These are phyloP conservation scores for Cherax destructor DNA, from an alignment of 1,140 invertebrate species.

Conservation along the genomic window DNA sequence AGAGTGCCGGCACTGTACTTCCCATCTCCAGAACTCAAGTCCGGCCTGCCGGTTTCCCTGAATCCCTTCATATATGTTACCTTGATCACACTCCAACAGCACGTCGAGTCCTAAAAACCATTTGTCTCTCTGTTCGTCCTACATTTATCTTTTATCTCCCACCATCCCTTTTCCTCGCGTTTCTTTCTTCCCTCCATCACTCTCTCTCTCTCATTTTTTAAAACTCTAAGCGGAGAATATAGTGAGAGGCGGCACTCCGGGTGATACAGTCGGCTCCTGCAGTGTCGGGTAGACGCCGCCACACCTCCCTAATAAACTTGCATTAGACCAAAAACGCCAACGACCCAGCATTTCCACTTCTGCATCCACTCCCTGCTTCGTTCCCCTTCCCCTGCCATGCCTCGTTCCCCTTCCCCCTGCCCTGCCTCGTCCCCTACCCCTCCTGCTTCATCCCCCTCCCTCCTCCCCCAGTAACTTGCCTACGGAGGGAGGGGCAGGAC, in stretches of 20 bases:
- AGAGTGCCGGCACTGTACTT: too few species aligned
- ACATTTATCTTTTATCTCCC: not conserved
- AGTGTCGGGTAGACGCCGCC: not conserved
- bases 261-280: not conserved
- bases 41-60: too few species aligned
- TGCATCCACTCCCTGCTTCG: too few species aligned
- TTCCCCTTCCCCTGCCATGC: not conserved
- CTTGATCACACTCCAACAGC: too few species aligned
- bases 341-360: not conserved
- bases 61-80: too few species aligned
- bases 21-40: too few species aligned
- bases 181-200: not conserved
- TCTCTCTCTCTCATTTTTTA: not conserved
- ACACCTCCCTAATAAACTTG: constrained; percentile 13
- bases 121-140: too few species aligned
- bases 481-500: too few species aligned
- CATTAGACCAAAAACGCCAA: constrained; percentile 3
- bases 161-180: not conserved
- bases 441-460: not conserved
- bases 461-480: not conserved
- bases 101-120: too few species aligned
- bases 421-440: not conserved
- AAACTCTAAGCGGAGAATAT: not conserved
- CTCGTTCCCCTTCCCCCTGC: not conserved
- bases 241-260: not conserved